Evolutionary conservation across 2,888 invertebrate species (phyloP), one percentile per base, ranked within the genome.

Genomic region (Melieria crassipennis): DNA sequence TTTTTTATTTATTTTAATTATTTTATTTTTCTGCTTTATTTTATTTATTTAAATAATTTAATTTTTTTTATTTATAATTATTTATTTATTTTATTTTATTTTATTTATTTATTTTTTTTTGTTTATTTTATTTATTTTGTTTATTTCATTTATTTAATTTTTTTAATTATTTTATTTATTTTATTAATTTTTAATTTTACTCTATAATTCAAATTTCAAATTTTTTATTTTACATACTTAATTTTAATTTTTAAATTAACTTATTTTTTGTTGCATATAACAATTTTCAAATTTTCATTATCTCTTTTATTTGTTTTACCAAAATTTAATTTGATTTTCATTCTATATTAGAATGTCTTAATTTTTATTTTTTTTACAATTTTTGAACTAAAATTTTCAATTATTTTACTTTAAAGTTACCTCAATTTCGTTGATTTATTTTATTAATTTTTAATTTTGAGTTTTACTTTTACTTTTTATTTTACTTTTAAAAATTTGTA

Each of bases 21-120:
- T 55, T 7, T 55, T 55, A 55, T 55, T 55, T 55, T 5, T 60
- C 7, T 16, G 1, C 4, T 60, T 60, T 60, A 16, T 16, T 16
- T 60, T 60, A 16, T 16, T 60, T 60, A 16, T 60, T 16, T 60
- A 7, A 43, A 67, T 75, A 76, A 75, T 79, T 80, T 79, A 80
- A 73, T 68, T 73, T 79, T 78, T 80, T 80, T 78, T 74, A 79
- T 55, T 55, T 79, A 78, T 80, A 75, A 75, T 77, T 78, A 78
- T 78, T 80, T 81, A 80, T 79, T 80, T 65, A 42, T 47, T 69
- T 81, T 80, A 74, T 73, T 76, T 30, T 30, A 30, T 30, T 73
- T 75, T 74, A 70, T 65, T 64, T 70, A 66, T 48, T 63, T 66
- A 46, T 75, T 78, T 80, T 81, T 81, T 78, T 79, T 73, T 71